Percentiles rank a stretch among this genome's conserved stretches.
Evolutionary conservation across 92 coral and sea anemone genomes (phyloP).

Genomic region (Muricea muricata): DNA sequence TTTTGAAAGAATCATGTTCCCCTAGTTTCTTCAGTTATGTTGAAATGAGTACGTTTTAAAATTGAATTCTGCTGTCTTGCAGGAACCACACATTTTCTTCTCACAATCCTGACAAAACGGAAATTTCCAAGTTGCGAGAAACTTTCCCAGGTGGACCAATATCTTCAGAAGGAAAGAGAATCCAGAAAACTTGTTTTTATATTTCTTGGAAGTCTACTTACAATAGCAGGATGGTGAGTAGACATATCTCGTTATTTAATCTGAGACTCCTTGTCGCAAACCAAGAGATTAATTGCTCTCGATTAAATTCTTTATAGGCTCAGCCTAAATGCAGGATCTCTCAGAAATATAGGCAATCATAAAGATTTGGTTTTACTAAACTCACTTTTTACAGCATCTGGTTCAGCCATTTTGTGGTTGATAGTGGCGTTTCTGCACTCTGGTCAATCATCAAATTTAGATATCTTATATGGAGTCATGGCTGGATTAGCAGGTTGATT

Average conservation of each 20-base stretch:
- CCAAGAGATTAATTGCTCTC: too few relatives aligned
- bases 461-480: conserved; percentile 75
- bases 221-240: conserved; percentile 51
- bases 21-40: too few relatives aligned
- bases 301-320: conserved; percentile 74
- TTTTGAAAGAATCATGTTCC: too few relatives aligned
- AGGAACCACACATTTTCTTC: conserved; percentile 84
- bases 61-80: too few relatives aligned
- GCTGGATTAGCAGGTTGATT: conserved; percentile 89
- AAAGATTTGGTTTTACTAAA: conserved; percentile 70
- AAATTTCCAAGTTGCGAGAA: conserved; percentile 20
- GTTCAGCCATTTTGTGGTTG: conserved; percentile 79
- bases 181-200: conserved; percentile 19
- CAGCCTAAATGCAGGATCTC: conserved; percentile 71
- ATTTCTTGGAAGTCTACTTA: conserved; percentile 38
- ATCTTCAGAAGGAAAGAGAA: conserved; percentile 30
- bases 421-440: conserved; percentile 62
- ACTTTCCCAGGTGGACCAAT: conserved; percentile 34
- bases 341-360: conserved; percentile 54
- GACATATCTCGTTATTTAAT: too few relatives aligned
- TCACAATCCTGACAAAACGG: conserved; percentile 58
- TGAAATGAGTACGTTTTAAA: too few relatives aligned
- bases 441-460: conserved; percentile 54
- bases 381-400: conserved; percentile 73
- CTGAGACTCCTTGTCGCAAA: too few relatives aligned